These are phyloP conservation scores for Cotesia typhae DNA, from an alignment of 1,140 invertebrate genomes.

Conservation along the genomic window DNA sequence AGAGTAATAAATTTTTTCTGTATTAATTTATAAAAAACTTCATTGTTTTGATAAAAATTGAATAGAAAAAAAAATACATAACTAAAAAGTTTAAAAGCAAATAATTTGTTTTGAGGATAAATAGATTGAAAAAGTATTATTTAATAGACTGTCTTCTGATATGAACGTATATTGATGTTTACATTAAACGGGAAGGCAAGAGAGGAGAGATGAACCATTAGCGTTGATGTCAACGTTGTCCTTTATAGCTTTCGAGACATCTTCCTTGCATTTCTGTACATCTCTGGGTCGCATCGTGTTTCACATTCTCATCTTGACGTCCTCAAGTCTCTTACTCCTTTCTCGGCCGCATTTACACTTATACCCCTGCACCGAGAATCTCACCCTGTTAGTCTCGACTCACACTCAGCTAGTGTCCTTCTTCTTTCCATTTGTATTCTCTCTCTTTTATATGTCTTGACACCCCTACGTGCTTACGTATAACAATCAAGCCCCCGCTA, in stretches of 20 bases:
- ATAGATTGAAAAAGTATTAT: too few relatives aligned
- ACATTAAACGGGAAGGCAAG: slow-evolving; percentile 15
- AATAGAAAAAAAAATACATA: too few relatives aligned
- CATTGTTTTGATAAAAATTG: too few relatives aligned
- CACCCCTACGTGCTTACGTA: slow-evolving; percentile 48
- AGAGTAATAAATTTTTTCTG: too few relatives aligned
- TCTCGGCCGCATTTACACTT: slow-evolving; percentile 19
- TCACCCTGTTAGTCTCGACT: slow-evolving; percentile 18
- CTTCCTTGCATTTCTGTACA: slow-evolving; percentile 12
- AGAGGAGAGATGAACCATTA: slow-evolving; percentile 17
- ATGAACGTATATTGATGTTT: slow-evolving; percentile 55
- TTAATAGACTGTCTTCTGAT: slow-evolving; percentile 43
- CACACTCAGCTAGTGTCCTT: slow-evolving; percentile 25
- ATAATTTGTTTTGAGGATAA: too few relatives aligned
- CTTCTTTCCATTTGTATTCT: background rate
- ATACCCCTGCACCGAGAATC: too few relatives aligned
- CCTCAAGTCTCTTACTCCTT: slow-evolving; percentile 26
- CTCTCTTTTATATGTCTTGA: slow-evolving; percentile 30
- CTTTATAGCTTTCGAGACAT: background rate
- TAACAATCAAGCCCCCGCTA: slow-evolving; percentile 48
- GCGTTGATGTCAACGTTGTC: background rate
- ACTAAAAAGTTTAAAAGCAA: too few relatives aligned
- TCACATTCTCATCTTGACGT: slow-evolving; percentile 34
- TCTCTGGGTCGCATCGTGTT: slow-evolving; percentile 4
- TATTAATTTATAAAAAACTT: too few relatives aligned